Evolutionary conservation across 2,113 vertebrate species (phyloP).

Genomic region (Dasypus novemcinctus): DNA sequence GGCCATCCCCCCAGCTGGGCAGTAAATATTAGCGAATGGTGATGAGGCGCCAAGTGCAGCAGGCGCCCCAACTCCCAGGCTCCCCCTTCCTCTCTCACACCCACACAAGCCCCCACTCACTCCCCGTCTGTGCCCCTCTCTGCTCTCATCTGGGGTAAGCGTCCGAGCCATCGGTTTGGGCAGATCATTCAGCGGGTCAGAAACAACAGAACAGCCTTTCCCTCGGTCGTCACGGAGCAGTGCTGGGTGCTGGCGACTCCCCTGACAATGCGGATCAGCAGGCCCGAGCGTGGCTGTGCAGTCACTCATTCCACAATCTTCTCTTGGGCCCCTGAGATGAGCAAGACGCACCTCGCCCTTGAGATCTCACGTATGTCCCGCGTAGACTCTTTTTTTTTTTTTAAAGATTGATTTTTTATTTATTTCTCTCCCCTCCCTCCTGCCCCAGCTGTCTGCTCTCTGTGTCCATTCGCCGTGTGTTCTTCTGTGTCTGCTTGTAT

Average conservation of each 20-base stretch:
- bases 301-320: not conserved
- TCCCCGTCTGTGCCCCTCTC: not conserved
- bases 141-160: not conserved
- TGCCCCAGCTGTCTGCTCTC: no score
- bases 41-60: not conserved
- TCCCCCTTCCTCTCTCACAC: not conserved
- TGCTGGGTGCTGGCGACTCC: not conserved
- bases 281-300: not conserved
- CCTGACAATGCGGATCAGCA: not conserved
- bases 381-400: not conserved
- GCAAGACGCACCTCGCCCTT: not conserved
- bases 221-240: not conserved
- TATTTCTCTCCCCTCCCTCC: no score
- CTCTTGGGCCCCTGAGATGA: not conserved
- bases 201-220: not conserved
- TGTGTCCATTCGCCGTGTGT: no score
- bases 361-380: not conserved
- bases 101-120: not conserved
- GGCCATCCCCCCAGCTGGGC: not conserved
- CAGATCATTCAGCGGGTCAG: not conserved
- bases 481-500: no score
- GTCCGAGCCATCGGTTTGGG: not conserved
- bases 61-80: rapidly evolving
- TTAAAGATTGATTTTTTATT: no score
- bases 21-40: not conserved